Evolutionary conservation across 2,888 invertebrate genomes (phyloP).

Genomic region (Hemaris fuciformis): DNA sequence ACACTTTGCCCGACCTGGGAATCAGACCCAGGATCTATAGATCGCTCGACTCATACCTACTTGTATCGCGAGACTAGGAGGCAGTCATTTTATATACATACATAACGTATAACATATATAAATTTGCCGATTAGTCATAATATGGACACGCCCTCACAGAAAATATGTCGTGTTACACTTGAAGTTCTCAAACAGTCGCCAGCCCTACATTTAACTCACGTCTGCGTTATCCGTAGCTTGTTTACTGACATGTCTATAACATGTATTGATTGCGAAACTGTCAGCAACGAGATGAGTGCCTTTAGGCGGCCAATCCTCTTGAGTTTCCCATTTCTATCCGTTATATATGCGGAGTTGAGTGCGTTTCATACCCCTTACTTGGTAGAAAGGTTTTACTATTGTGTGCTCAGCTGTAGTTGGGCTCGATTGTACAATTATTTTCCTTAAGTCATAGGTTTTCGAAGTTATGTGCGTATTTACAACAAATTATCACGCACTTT

Average conservation of each 20-base stretch:
- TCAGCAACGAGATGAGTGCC: not conserved
- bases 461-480: too few relatives aligned
- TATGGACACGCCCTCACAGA: too few relatives aligned
- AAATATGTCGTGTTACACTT: too few relatives aligned
- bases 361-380: not conserved
- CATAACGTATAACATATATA: too few relatives aligned
- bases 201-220: not conserved
- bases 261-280: conserved; percentile 4
- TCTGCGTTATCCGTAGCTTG: conserved; percentile 19
- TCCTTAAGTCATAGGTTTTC: not conserved
- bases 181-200: not conserved
- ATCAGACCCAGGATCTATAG: too few relatives aligned
- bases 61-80: too few relatives aligned
- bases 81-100: too few relatives aligned
- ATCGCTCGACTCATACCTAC: too few relatives aligned
- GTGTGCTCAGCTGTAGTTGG: not conserved
- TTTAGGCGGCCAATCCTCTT: conserved; percentile 5
- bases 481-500: too few relatives aligned
- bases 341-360: not conserved
- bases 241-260: conserved; percentile 39
- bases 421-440: not conserved
- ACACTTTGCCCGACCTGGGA: too few relatives aligned
- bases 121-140: too few relatives aligned
- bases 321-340: not conserved
- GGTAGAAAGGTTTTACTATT: not conserved